Conservation (phyloP, 2,888 invertebrate species). For the Harpalus rufipes region DNA sequence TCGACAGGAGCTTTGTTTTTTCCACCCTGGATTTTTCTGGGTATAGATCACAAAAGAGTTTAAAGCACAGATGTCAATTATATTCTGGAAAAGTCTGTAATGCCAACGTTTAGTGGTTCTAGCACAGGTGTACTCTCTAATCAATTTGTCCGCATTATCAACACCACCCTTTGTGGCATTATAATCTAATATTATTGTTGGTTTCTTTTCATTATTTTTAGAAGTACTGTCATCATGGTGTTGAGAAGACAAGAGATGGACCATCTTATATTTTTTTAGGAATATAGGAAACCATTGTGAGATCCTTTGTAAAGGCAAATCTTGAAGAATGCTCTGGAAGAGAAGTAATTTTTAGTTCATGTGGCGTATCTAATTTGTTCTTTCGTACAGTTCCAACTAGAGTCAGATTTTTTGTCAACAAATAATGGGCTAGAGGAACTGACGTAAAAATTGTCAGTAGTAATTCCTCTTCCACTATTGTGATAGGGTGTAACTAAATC, state of each 20-base stretch:
- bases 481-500: too few species aligned
- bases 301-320: neutral
- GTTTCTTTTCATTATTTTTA: neutral
- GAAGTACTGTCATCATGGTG: neutral
- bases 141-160: conserved; percentile 60
- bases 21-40: too few species aligned
- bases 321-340: neutral
- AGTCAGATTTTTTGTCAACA: neutral
- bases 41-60: too few species aligned
- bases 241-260: neutral
- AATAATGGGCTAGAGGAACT: neutral
- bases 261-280: neutral
- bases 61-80: too few species aligned
- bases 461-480: neutral
- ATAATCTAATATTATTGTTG: conserved; percentile 42
- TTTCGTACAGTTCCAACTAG: neutral
- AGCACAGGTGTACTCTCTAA: neutral
- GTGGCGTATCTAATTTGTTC: too few species aligned
- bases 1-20: too few species aligned
- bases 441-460: neutral
- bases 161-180: conserved; percentile 48
- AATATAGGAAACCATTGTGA: neutral
- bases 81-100: conserved; percentile 33
- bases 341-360: too few species aligned
- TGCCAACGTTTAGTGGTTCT: conserved; percentile 52